Conservation (phyloP, 2,113 vertebrate species). For the Neoarius graeffei region DNA sequence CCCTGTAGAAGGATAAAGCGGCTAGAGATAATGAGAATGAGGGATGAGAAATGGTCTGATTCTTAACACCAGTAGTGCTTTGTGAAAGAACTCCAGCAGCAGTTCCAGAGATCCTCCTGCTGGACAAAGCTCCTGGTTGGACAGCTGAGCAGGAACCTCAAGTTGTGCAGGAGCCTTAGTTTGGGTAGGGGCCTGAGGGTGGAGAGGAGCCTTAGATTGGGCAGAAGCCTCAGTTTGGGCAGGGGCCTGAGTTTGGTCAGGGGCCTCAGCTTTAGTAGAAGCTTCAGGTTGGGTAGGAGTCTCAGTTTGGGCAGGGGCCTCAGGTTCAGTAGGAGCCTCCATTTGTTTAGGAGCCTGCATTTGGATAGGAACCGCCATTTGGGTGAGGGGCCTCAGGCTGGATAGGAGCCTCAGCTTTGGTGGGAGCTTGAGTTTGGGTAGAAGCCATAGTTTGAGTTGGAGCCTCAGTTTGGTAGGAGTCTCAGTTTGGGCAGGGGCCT, state of each 20-base stretch:
- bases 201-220: background rate
- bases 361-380: no score
- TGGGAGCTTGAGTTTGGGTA: no score
- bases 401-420: no score
- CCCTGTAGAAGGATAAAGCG: no score
- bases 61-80: background rate
- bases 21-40: no score
- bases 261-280: background rate
- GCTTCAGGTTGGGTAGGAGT: background rate
- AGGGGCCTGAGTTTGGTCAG: background rate
- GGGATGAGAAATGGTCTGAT: background rate
- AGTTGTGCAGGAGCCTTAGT: background rate
- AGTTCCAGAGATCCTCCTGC: background rate
- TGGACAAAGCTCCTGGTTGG: background rate
- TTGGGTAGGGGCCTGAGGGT: background rate
- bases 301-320: background rate
- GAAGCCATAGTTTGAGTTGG: no score
- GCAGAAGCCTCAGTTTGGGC: background rate
- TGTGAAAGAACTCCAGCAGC: background rate
- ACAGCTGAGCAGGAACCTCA: background rate
- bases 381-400: no score
- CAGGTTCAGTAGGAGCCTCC: background rate
- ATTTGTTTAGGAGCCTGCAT: no score
- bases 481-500: background rate
- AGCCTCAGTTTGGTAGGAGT: no score